Base-by-base conservation (phyloP, 1,140 invertebrate species). In the Gonioctena quinquepunctata region DNA sequence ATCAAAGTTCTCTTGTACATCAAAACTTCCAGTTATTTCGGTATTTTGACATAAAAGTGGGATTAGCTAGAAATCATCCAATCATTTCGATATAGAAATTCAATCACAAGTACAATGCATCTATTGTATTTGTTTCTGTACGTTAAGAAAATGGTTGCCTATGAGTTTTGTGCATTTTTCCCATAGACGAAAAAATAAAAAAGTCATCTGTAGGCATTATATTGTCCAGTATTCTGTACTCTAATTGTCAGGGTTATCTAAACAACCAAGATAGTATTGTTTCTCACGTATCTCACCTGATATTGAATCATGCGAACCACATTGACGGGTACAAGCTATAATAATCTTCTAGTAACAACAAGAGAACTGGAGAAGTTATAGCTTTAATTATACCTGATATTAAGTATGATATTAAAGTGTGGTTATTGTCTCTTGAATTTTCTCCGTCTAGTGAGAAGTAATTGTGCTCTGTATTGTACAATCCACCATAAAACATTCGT, bases 191-290 rank as follows among this genome's bases (percentile, higher is more conserved):
- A n/a, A n/a, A n/a, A n/a, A n/a, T n/a, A n/a, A n/a, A n/a, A n/a
- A n/a, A n/a, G n/a, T n/a, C n/a, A n/a, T n/a, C n/a, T n/a, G n/a
- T n/a, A n/a, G n/a, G n/a, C n/a, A n/a, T n/a, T n/a, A n/a, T n/a
- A n/a, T n/a, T n/a, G n/a, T 67, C 18, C 22, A 19, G 65, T 27
- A 59, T 67, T 57, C n/a, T 67, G 7, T 67, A 28, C 21, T 67
- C 59, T 22, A 67, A 67, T 21, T 67, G 54, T 21, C 28, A 67
- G 26, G 65, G 54, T n/a, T 56, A 54, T 54, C 50, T 54, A 18
- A 54, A 54, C 50, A 19, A 54, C 18, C 5, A 42, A n/a, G 8
- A 54, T n/a, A 66, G 25, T 59, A 63, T 67, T 8, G 23, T 61
- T 3, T 13, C 48, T n/a, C 59, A 25, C 52, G 26, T 67, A 21